Evolutionary conservation across 2,888 invertebrate species (phyloP), one percentile per base, ranked within the genome.

Genomic region (Artemia sinica): DNA sequence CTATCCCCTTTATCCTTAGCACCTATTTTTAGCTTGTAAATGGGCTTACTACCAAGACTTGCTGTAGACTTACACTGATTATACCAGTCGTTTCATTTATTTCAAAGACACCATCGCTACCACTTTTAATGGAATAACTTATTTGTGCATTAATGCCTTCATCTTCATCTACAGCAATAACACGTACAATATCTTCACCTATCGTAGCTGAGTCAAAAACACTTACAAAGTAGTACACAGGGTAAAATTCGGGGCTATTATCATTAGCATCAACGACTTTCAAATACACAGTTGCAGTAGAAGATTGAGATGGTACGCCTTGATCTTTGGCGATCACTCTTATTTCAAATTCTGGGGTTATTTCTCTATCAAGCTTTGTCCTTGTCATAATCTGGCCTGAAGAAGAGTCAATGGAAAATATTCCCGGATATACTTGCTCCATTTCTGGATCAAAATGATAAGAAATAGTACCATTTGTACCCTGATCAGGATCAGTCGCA

Each of bases 191-290:
- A 66, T 82, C 81, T 49, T 84, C 82, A 18, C 87, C 86, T 28
- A 83, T 77, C 70, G 82, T 79, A 51, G 84, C 79, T 75, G 87
- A 85, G 74, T 88, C 87, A 6, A 75, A 72, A 65, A 93, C 81
- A 65, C 86, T 83, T 73, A 88, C 83, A 76, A 91, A 87, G 78
- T 95, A 95, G 75, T 85, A 84, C 76, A 84, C 84, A 0, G 95
- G 95, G 80, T 94, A 94, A 80, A 96, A 94, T 75, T 86, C 84
- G 0, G 95, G 95, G 74, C 84, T 84, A 77, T 95, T 94, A 78
- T 96, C 95, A 78, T 96, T 95, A 13, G 91, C 85, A 79, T 95
- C 95, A 71, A 86, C 80, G 18, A 96, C 84, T 73, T 81, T 85
- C 8, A 96, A 79, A 75, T 84, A 82, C 68, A 96, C 86, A 1